These are phyloP conservation scores for Pseudomyrmex dendroicus DNA, from an alignment of 1,140 invertebrate species.

Conservation along the genomic window DNA sequence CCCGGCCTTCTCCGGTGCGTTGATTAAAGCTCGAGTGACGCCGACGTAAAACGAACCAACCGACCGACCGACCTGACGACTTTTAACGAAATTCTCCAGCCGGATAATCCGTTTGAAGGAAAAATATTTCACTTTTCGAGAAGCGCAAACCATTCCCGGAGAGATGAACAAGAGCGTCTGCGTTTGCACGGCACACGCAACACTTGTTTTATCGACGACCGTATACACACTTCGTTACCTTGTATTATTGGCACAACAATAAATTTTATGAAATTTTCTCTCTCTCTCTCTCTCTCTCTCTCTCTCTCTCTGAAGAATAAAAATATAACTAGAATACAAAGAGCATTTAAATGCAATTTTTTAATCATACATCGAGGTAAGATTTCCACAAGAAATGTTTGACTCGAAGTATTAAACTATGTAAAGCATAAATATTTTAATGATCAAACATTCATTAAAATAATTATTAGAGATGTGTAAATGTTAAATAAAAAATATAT, in stretches of 20 bases:
- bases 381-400: conserved; percentile 31
- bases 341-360: background rate
- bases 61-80: background rate
- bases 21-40: conserved; percentile 52
- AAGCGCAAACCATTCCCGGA: background rate
- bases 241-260: background rate
- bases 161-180: background rate
- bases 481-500: no score
- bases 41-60: conserved; percentile 26
- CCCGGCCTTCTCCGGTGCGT: conserved; percentile 21
- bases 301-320: conserved; percentile 12
- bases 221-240: conserved; percentile 20
- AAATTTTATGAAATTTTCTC: conserved; percentile 11
- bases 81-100: conserved; percentile 39
- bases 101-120: background rate
- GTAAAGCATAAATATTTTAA: no score
- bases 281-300: no score
- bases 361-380: conserved; percentile 15
- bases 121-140: conserved; percentile 8
- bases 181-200: background rate
- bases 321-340: conserved; percentile 13
- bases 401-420: conserved; percentile 29
- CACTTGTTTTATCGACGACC: conserved; percentile 25
- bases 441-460: no score
- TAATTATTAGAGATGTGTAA: no score